Evolutionary conservation across 2,113 vertebrate genomes (phyloP).

Genomic region (Xiphophorus maculatus): DNA sequence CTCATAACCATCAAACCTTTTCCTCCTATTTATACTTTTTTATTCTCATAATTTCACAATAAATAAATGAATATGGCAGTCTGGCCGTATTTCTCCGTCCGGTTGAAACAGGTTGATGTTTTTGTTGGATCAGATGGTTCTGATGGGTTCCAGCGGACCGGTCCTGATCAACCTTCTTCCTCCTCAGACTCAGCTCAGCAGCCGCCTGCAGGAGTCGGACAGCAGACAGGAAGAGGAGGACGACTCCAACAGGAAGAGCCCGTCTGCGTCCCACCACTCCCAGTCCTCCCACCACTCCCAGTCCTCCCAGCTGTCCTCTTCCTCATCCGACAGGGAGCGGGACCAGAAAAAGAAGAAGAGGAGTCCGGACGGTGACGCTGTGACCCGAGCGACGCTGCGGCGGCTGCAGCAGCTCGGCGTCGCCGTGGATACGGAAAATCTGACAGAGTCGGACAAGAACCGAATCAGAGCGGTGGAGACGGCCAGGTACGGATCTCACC

Average conservation of each 20-base stretch:
- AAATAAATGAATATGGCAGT: no score
- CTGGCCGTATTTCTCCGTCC: no score
- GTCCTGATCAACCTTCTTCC: not conserved
- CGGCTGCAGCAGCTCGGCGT: slow-evolving; percentile 90
- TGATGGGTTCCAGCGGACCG: not conserved
- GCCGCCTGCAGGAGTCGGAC: slow-evolving; percentile 80
- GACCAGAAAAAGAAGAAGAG: slow-evolving; percentile 19
- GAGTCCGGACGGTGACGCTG: slow-evolving; percentile 71
- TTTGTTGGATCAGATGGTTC: no score
- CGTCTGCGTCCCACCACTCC: slow-evolving; percentile 17
- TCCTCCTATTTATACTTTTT: no score
- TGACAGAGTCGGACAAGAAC: slow-evolving; percentile 62
- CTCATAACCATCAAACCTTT: no score
- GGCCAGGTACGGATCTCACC: slow-evolving; percentile 82
- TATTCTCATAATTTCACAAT: no score
- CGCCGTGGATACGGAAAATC: slow-evolving; percentile 58
- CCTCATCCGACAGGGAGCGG: slow-evolving; percentile 26
- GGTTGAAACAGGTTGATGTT: no score
- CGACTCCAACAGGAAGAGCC: slow-evolving; percentile 48
- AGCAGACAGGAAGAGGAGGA: slow-evolving; percentile 55
- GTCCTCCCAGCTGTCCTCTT: not conserved
- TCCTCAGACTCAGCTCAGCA: slow-evolving; percentile 87
- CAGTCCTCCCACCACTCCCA: slow-evolving; percentile 5
- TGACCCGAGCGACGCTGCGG: slow-evolving; percentile 86
- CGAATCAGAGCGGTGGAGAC: slow-evolving; percentile 79